These are phyloP conservation scores for Carcina quercana DNA, from an alignment of 2,888 invertebrate species.

Conservation along the genomic window DNA sequence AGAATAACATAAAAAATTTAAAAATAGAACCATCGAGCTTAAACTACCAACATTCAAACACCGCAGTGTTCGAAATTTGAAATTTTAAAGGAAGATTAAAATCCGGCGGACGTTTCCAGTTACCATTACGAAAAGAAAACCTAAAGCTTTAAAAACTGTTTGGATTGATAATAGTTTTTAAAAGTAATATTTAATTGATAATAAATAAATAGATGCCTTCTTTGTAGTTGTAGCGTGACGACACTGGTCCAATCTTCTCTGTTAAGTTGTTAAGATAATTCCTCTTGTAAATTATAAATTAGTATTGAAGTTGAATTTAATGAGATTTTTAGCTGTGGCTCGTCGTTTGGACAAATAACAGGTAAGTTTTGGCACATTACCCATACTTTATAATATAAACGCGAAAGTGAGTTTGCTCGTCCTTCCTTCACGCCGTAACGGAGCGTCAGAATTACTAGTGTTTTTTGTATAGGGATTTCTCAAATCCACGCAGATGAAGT, in stretches of 20 bases:
- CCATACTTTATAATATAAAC: no score
- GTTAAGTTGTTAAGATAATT: slow-evolving; percentile 23
- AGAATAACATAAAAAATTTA: slow-evolving; percentile 35
- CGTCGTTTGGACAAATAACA: slow-evolving; percentile 16
- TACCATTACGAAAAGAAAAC: slow-evolving; percentile 17
- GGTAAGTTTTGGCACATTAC: no score
- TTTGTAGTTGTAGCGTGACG: slow-evolving; percentile 42
- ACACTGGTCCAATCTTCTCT: slow-evolving; percentile 54
- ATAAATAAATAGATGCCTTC: slow-evolving; percentile 59
- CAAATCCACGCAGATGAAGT: no score
- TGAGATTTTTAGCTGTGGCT: slow-evolving; percentile 19
- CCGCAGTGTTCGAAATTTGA: slow-evolving; percentile 34
- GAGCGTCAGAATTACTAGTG: no score
- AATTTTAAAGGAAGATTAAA: no score
- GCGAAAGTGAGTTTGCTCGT: no score
- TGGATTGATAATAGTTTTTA: slow-evolving; percentile 22
- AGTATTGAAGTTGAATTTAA: slow-evolving; percentile 24
- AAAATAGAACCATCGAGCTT: slow-evolving; percentile 60
- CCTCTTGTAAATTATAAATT: slow-evolving; percentile 25
- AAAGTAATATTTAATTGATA: slow-evolving; percentile 10
- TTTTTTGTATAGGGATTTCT: no score
- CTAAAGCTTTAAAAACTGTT: slow-evolving; percentile 36
- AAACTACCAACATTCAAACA: slow-evolving; percentile 25
- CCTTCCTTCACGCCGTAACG: no score
- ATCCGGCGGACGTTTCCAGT: slow-evolving; percentile 15